Conservation (phyloP, 1,140 invertebrate genomes). For the Micrasema minimum region DNA sequence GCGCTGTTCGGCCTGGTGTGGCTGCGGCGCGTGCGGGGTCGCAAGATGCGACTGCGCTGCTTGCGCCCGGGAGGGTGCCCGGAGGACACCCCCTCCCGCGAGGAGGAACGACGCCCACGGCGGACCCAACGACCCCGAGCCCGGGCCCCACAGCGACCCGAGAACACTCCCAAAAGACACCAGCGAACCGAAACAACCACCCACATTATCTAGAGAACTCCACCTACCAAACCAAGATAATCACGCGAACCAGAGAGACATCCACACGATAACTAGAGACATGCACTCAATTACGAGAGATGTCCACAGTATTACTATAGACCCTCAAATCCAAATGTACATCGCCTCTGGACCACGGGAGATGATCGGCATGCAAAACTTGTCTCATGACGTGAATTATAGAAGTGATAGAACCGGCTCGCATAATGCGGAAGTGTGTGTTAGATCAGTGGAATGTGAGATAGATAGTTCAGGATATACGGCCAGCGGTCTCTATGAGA, state of each 20-base stretch:
- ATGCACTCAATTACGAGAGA: slow-evolving; percentile 2
- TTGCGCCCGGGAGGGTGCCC: slow-evolving; percentile 71
- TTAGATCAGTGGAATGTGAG: slow-evolving; percentile 43
- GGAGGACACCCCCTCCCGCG: slow-evolving; percentile 54
- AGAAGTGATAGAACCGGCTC: slow-evolving; percentile 55
- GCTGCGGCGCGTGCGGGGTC: slow-evolving; percentile 80
- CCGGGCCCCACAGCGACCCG: background rate
- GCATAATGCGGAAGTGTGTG: slow-evolving; percentile 45
- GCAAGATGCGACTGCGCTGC: slow-evolving; percentile 78
- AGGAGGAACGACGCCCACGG: slow-evolving; percentile 56
- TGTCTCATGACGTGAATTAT: slow-evolving; percentile 51
- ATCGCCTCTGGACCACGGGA: background rate
- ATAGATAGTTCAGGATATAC: background rate
- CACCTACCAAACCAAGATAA: background rate
- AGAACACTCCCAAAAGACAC: background rate
- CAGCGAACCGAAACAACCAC: background rate
- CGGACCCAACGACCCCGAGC: slow-evolving; percentile 47
- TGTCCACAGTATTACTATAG: background rate
- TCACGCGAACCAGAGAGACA: slow-evolving; percentile 5
- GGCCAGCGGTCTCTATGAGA: slow-evolving; percentile 34
- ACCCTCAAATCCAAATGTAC: slow-evolving; percentile 2
- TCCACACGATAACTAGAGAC: slow-evolving; percentile 7
- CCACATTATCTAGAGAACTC: slow-evolving; percentile 9
- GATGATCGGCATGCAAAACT: slow-evolving; percentile 20
- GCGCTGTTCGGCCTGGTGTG: slow-evolving; percentile 87